Evolutionary conservation across 2,797 vertebrate species (phyloP).

Genomic region (Cossypha niveicapilla): DNA sequence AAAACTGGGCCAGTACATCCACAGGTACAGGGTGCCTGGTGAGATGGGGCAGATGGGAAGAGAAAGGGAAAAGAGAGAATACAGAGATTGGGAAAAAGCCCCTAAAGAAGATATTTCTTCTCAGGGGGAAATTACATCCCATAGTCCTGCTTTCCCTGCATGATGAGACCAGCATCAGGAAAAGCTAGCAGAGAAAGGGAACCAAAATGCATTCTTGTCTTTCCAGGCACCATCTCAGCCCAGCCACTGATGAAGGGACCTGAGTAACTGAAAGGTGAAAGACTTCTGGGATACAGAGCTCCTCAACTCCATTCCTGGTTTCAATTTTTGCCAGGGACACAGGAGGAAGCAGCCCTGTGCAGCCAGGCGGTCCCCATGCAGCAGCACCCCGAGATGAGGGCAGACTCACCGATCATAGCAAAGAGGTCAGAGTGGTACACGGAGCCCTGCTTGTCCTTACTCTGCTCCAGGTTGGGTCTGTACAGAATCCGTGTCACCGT

Average conservation of each 20-base stretch:
- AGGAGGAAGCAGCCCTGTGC: background rate
- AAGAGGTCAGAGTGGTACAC: conserved; percentile 91
- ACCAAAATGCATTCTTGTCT: background rate
- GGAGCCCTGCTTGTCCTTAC: conserved; percentile 81
- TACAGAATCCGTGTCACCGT: conserved; percentile 89
- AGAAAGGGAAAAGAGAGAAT: background rate
- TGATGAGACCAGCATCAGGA: background rate
- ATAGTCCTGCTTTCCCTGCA: rapidly evolving
- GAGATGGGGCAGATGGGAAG: background rate
- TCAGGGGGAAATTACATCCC: background rate
- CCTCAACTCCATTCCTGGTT: background rate
- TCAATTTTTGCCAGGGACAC: background rate
- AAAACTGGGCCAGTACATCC: conserved; percentile 99
- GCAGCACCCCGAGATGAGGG: background rate
- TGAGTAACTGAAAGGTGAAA: background rate
- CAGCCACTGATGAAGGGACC: background rate
- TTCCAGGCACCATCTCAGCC: background rate
- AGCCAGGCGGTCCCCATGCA: rapidly evolving
- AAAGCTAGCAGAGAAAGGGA: background rate
- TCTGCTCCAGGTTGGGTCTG: conserved; percentile 83
- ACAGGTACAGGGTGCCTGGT: conserved; percentile 93
- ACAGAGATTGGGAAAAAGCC: background rate
- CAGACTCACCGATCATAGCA: conserved; percentile 91
- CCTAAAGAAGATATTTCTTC: background rate
- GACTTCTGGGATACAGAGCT: background rate